phyloP scores from a whole-genome alignment of 2,888 invertebrate genomes.

The Phengaris alcon region DNA sequence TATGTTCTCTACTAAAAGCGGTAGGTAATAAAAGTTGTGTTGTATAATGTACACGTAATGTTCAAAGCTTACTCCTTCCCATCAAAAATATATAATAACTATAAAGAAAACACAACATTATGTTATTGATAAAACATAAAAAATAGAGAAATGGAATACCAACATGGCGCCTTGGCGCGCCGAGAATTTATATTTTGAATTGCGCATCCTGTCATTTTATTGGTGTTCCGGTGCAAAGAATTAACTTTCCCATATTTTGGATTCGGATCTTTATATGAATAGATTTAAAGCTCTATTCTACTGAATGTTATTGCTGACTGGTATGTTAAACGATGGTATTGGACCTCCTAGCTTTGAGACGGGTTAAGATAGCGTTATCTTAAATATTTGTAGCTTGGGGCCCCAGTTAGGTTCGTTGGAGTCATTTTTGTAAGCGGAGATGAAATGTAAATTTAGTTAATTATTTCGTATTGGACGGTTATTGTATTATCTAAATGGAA shows the following conservation, averaged over 20 bases:
- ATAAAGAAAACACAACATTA: conserved; percentile 12
- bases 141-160: conserved; percentile 42
- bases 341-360: conserved; percentile 46
- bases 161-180: conserved; percentile 46
- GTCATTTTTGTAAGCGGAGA: conserved; percentile 35
- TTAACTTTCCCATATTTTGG: conserved; percentile 3
- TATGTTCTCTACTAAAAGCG: not conserved
- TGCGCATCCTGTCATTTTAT: conserved; percentile 41
- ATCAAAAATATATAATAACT: conserved; percentile 28
- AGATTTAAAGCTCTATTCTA: conserved; percentile 29
- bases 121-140: conserved; percentile 25
- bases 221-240: conserved; percentile 40
- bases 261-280: conserved; percentile 34
- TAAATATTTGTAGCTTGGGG: conserved; percentile 46
- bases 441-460: conserved; percentile 24
- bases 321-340: conserved; percentile 35
- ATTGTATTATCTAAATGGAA: conserved; percentile 26
- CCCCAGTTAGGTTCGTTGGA: conserved; percentile 38
- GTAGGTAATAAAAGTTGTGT: conserved; percentile 23
- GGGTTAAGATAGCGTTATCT: conserved; percentile 45
- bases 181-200: conserved; percentile 44
- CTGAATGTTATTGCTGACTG: conserved; percentile 31
- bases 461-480: conserved; percentile 20
- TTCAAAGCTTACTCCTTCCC: conserved; percentile 19
- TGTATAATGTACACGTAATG: conserved; percentile 18